Evolutionary conservation across 1,140 invertebrate genomes (phyloP).

Genomic region (Colletes latitarsis): DNA sequence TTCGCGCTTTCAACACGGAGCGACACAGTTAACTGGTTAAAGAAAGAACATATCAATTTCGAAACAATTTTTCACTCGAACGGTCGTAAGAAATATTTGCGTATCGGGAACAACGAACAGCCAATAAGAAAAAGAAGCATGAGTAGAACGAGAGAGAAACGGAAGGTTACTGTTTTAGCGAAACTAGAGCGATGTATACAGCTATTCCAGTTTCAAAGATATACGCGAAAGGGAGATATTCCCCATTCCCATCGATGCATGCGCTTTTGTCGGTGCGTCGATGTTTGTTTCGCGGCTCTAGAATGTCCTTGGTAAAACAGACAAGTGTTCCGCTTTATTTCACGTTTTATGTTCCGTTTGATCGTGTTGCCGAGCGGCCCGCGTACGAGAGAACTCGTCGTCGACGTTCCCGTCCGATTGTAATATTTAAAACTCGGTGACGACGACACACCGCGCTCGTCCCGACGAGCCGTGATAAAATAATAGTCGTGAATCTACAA

Average conservation of each 20-base stretch:
- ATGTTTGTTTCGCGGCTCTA: not conserved
- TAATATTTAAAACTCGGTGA: not conserved
- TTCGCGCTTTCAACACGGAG: no score
- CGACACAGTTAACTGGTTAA: no score
- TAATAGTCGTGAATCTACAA: not conserved
- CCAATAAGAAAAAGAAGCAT: no score
- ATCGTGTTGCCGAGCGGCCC: no score
- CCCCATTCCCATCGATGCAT: not conserved
- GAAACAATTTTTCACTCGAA: no score
- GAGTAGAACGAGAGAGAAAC: no score
- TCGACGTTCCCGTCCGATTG: not conserved
- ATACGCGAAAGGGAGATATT: no score
- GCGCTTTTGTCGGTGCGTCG: not conserved
- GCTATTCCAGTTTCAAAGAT: not conserved
- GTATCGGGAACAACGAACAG: no score
- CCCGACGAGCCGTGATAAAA: not conserved
- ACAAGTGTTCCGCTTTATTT: constrained; percentile 1
- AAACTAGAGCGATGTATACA: not conserved
- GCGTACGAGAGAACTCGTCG: not conserved
- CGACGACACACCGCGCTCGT: not conserved
- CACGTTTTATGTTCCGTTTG: not conserved
- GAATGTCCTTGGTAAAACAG: not conserved
- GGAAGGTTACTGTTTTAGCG: not conserved
- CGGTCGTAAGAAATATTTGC: no score
- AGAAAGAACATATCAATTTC: no score